Conservation (phyloP, 2,797 vertebrate genomes). For the Pseudochromis fuscus region DNA sequence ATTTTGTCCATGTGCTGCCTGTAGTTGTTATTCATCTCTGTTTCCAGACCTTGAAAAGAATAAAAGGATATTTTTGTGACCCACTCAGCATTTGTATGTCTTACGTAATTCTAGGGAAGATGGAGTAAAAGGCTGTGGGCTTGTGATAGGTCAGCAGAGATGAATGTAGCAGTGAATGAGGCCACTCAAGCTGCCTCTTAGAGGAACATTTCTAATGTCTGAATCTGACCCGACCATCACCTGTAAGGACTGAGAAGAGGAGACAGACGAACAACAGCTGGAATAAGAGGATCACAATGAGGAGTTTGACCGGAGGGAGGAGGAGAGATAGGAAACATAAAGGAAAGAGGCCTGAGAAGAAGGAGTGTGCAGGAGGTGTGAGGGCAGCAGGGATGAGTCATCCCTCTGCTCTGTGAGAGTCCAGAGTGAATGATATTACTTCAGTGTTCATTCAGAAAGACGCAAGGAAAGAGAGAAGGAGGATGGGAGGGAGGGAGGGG, state of each 20-base stretch:
- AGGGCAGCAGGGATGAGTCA: slow-evolving; percentile 73
- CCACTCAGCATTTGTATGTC: background rate
- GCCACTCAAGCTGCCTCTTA: background rate
- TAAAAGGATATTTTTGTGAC: background rate
- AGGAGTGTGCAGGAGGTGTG: slow-evolving; percentile 57
- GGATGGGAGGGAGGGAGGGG: background rate
- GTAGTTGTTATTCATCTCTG: background rate
- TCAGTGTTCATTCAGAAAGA: slow-evolving; percentile 65
- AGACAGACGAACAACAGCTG: background rate
- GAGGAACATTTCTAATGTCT: background rate
- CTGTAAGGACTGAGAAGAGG: background rate
- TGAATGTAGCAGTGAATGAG: too few species aligned
- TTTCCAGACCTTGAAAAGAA: background rate
- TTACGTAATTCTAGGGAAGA: too few species aligned
- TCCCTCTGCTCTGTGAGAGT: slow-evolving; percentile 44
- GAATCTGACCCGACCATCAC: slow-evolving; percentile 4
- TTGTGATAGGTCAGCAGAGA: too few species aligned
- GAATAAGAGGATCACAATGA: slow-evolving; percentile 5
- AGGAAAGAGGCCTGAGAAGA: slow-evolving; percentile 33
- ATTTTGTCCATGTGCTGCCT: background rate
- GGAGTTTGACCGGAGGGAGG: slow-evolving; percentile 36
- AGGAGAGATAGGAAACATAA: slow-evolving; percentile 21
- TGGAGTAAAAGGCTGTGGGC: too few species aligned
- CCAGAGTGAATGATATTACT: slow-evolving; percentile 52
- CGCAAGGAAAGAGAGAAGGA: too few species aligned